A percentile compares a stretch with the other conserved stretches of the same genome.
phyloP scores from a whole-genome alignment of 2,888 invertebrate genomes.

The Pollenia angustigena region DNA sequence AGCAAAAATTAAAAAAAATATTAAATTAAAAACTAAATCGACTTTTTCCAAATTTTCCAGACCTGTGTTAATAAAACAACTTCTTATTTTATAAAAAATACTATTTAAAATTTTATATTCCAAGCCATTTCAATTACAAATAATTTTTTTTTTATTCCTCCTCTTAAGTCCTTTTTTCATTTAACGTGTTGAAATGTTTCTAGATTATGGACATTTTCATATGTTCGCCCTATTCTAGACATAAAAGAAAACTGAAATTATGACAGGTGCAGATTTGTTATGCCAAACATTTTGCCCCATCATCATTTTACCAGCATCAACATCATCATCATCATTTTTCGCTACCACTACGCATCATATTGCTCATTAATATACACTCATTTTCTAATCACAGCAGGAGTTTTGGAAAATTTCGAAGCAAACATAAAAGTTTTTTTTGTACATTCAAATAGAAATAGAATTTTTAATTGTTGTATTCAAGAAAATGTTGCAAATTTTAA shows the following conservation, averaged over 20 bases:
- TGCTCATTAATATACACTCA: not conserved
- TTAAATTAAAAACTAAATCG: no score
- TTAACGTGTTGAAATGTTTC: not conserved
- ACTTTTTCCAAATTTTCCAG: no score
- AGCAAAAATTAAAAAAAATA: no score
- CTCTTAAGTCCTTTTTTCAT: not conserved
- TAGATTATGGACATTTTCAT: not conserved
- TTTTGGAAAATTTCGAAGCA: no score
- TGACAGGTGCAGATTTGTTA: constrained; percentile 40
- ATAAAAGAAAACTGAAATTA: not conserved
- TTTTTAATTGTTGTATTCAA: no score
- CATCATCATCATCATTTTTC: not conserved
- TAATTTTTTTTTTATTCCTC: not conserved
- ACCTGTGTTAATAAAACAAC: no score
- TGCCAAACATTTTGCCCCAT: constrained; percentile 6
- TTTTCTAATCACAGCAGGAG: not conserved
- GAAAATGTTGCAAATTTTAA: no score
- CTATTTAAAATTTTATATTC: no score
- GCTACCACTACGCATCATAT: not conserved
- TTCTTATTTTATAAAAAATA: no score
- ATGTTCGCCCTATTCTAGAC: not conserved
- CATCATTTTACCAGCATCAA: not conserved
- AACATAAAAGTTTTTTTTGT: no score
- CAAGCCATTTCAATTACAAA: no score
- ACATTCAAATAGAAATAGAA: no score